phyloP scores from a whole-genome alignment of 1,140 invertebrate species.

The honey bee (Apis mellifera) region Amel_HAv3.1 CM009942.2:1079501-1080000 shows the following conservation, averaged over 20 bases:
- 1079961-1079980: too few species aligned
- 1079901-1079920: neutral
- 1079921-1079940: too few species aligned
- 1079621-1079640: neutral
- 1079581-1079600: constrained; percentile 26
- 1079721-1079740: neutral
- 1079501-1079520: neutral
- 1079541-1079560: too few species aligned
- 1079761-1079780: neutral
- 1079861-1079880: neutral
- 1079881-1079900: neutral
- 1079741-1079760: neutral
- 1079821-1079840: neutral
- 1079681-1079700: neutral
- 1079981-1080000: too few species aligned
- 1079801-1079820: neutral
- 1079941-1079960: too few species aligned
- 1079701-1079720: neutral
- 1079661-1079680: neutral
- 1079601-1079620: neutral
- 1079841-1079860: neutral
- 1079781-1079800: neutral
- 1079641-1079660: neutral
- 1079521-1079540: too few species aligned
- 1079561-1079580: neutral